A percentile compares a stretch with the other conserved stretches of the same genome.
phyloP scores from a whole-genome alignment of 2,113 vertebrate genomes.

The Stomatorhinus ivindoensis region DNA sequence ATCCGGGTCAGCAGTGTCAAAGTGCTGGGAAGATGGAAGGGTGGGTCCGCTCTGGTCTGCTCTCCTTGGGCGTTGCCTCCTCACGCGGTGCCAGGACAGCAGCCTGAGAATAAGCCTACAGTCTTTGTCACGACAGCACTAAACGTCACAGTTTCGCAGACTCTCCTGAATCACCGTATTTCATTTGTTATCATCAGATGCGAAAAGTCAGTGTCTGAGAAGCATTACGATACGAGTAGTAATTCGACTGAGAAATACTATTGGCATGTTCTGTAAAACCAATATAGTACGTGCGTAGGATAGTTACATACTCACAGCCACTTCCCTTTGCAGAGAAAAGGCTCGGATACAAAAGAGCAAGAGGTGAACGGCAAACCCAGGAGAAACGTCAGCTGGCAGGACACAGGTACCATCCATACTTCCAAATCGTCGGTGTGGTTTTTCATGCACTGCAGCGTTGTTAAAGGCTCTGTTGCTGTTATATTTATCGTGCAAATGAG shows the following conservation, averaged over 20 bases:
- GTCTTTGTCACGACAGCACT: conserved; percentile 4
- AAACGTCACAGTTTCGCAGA: background rate
- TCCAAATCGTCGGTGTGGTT: background rate
- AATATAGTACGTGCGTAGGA: background rate
- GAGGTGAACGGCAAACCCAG: conserved; percentile 65
- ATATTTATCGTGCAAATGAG: background rate
- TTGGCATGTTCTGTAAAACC: background rate
- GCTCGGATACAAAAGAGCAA: conserved; percentile 62
- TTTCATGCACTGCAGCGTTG: background rate
- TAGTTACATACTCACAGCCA: background rate
- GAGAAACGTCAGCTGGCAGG: conserved; percentile 75
- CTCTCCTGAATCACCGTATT: background rate
- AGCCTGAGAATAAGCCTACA: background rate
- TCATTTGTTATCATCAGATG: background rate
- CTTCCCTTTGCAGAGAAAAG: conserved; percentile 54
- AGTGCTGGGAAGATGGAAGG: background rate
- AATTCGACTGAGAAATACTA: background rate
- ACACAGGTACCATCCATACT: conserved; percentile 66
- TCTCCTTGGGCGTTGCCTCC: background rate
- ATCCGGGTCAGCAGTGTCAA: background rate
- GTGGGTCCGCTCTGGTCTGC: background rate
- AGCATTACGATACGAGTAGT: background rate
- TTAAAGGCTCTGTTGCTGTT: background rate
- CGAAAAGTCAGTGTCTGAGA: background rate
- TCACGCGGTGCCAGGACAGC: background rate